Percentiles rank a stretch among this genome's conserved stretches.
phyloP scores from a whole-genome alignment of 2,113 vertebrate genomes.

The Albula glossodonta region DNA sequence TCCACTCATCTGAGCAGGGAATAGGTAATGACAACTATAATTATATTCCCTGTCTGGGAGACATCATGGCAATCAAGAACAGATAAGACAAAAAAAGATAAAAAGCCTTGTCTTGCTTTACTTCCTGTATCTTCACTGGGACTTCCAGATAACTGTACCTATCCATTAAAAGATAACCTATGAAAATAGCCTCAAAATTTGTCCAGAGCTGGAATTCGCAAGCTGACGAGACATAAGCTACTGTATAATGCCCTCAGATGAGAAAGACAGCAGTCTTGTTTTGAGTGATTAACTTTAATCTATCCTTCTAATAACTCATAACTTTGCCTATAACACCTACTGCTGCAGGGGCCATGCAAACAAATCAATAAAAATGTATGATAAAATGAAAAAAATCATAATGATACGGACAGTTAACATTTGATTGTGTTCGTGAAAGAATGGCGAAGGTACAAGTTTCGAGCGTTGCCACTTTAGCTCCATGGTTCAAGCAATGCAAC shows the following conservation, averaged over 20 bases:
- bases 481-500: neutral
- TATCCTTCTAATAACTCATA: neutral
- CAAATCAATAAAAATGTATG: neutral
- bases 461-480: neutral
- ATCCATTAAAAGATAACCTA: neutral
- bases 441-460: neutral
- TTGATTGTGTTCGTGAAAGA: neutral
- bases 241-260: neutral
- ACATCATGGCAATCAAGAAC: slow-evolving; percentile 45
- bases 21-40: neutral
- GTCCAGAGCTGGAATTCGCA: neutral
- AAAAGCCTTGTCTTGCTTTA: slow-evolving; percentile 42
- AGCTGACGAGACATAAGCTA: neutral
- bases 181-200: neutral
- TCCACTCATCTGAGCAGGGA: neutral
- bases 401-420: neutral
- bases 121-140: slow-evolving; percentile 20
- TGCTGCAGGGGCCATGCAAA: neutral
- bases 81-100: slow-evolving; percentile 37
- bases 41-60: neutral
- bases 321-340: neutral
- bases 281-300: neutral
- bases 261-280: neutral
- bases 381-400: neutral
- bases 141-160: neutral